These are phyloP conservation scores for Brachionus rubens DNA, from an alignment of 1,140 invertebrate genomes.

Conservation along the genomic window DNA sequence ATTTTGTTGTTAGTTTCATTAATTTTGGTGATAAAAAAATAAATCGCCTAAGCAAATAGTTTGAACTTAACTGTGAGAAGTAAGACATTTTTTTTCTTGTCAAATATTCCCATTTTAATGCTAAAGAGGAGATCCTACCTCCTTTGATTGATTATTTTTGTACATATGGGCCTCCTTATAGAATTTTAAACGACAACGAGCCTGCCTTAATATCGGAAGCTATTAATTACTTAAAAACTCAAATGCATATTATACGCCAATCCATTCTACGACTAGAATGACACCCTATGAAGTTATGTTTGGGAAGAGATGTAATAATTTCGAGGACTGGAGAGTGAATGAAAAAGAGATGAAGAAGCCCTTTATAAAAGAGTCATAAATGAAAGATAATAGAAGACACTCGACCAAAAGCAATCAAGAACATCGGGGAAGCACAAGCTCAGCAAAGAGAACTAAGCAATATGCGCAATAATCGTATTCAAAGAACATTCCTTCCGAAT, in stretches of 20 bases:
- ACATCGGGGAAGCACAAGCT: conserved; percentile 5
- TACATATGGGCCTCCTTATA: background rate
- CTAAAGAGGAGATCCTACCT: background rate
- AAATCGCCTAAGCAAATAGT: background rate
- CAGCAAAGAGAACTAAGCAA: background rate
- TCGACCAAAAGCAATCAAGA: background rate
- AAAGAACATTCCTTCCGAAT: background rate
- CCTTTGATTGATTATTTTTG: conserved; percentile 6
- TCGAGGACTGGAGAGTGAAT: conserved; percentile 1
- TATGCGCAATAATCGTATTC: background rate
- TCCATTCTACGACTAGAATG: background rate
- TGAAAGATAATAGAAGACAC: background rate
- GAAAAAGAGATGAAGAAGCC: background rate
- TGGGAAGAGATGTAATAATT: conserved; percentile 18
- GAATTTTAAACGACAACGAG: conserved; percentile 6
- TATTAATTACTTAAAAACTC: conserved; percentile 25
- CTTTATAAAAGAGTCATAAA: conserved; percentile 7
- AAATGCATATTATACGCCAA: conserved; percentile 18
- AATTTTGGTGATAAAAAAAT: conserved; percentile 44
- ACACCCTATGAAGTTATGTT: conserved; percentile 16
- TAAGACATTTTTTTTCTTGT: too few relatives aligned
- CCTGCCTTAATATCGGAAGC: conserved; percentile 1
- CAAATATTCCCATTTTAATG: too few relatives aligned
- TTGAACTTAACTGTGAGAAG: too few relatives aligned
- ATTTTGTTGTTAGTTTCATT: conserved; percentile 46